These are phyloP conservation scores for Dendrolimus kikuchii DNA, from an alignment of 1,140 invertebrate genomes.

Conservation along the genomic window DNA sequence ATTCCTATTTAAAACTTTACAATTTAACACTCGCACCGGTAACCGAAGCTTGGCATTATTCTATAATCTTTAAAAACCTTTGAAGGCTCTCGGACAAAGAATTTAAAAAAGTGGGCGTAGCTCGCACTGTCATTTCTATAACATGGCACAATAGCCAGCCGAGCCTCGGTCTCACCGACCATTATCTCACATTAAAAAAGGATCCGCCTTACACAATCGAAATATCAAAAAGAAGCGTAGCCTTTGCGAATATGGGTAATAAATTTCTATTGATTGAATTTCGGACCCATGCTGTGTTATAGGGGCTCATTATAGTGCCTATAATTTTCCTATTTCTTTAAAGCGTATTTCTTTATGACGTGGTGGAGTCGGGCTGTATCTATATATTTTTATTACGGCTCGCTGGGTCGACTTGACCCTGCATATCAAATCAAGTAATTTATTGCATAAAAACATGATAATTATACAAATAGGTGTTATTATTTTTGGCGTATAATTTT, in stretches of 20 bases:
- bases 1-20: too few relatives aligned
- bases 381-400: too few relatives aligned
- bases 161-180: constrained; percentile 42
- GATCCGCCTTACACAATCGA: constrained; percentile 42
- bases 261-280: constrained; percentile 69
- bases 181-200: constrained; percentile 47
- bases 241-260: constrained; percentile 66
- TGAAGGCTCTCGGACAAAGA: constrained; percentile 48
- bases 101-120: constrained; percentile 67
- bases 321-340: constrained; percentile 45
- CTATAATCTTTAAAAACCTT: constrained; percentile 58
- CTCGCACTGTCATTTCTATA: constrained; percentile 61
- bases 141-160: constrained; percentile 43
- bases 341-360: constrained; percentile 7
- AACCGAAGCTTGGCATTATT: constrained; percentile 18
- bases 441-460: too few relatives aligned
- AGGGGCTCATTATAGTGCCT: constrained; percentile 63
- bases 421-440: too few relatives aligned
- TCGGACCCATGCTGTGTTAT: constrained; percentile 66
- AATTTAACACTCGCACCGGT: constrained; percentile 1
- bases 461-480: too few relatives aligned
- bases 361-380: constrained; percentile 4
- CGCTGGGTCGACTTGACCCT: too few relatives aligned
- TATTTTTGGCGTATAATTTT: too few relatives aligned
- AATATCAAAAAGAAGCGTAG: constrained; percentile 53